These are phyloP conservation scores for Incurvaria masculella DNA, from an alignment of 2,888 invertebrate genomes.

Conservation along the genomic window DNA sequence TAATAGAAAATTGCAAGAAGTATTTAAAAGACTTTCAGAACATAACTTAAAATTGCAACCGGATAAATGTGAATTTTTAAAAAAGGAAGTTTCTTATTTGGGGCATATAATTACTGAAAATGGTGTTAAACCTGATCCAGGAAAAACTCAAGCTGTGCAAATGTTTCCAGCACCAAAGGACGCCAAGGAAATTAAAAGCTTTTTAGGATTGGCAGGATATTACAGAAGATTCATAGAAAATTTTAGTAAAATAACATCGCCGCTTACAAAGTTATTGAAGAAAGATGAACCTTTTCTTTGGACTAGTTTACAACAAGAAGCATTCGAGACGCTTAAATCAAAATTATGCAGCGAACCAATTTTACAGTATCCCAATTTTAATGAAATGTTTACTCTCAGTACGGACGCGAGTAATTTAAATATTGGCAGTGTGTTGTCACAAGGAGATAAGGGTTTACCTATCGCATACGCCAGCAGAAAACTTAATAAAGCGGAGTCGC, in stretches of 20 bases:
- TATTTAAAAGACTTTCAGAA: conserved; percentile 20
- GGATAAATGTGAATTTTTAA: conserved; percentile 26
- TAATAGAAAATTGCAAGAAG: conserved; percentile 18
- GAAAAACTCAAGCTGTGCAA: conserved; percentile 19
- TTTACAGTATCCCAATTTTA: conserved; percentile 15
- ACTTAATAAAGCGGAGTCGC: conserved; percentile 23
- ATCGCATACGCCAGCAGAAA: conserved; percentile 26
- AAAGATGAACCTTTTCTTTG: conserved; percentile 4
- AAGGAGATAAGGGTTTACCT: conserved; percentile 20
- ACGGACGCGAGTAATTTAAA: conserved; percentile 26
- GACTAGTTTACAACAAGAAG: conserved; percentile 2
- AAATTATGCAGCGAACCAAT: conserved; percentile 3
- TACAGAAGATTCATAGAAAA: conserved; percentile 22
- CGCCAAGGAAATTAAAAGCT: conserved; percentile 23
- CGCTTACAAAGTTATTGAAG: too few relatives aligned
- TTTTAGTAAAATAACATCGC: conserved; percentile 21
- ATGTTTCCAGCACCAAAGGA: conserved; percentile 22
- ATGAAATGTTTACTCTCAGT: conserved; percentile 20
- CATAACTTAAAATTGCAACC: conserved; percentile 21
- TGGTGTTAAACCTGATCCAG: conserved; percentile 26
- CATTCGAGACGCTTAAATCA: conserved; percentile 6
- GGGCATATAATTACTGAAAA: conserved; percentile 27
- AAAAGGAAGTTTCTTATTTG: conserved; percentile 26
- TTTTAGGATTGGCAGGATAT: conserved; percentile 21
- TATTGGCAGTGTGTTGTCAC: conserved; percentile 16